These are phyloP conservation scores for Dinoponera quadriceps DNA, from an alignment of 1,140 invertebrate genomes.

Conservation along the genomic window DNA sequence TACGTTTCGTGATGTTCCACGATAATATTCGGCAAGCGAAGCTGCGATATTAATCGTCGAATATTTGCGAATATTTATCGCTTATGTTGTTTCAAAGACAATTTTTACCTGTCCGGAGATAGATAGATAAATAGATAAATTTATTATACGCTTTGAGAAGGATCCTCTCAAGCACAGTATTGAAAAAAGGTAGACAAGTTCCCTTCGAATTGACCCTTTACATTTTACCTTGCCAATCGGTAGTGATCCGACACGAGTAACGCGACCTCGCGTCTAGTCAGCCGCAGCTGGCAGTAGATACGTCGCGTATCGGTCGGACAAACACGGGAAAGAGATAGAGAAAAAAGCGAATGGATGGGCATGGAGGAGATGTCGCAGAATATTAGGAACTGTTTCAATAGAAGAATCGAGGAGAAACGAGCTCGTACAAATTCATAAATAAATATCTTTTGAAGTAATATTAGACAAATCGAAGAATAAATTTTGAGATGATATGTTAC, in stretches of 20 bases:
- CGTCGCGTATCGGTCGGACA: constrained; percentile 19
- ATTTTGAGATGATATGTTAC: too few species aligned
- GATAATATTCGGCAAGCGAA: too few species aligned
- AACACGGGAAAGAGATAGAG: constrained; percentile 22
- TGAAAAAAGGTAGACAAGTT: not conserved
- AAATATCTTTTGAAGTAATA: not conserved
- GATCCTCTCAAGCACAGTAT: not conserved
- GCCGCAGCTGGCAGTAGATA: constrained; percentile 29
- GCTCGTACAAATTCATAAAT: not conserved
- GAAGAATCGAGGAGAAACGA: not conserved
- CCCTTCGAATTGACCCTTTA: not conserved
- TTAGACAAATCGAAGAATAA: not conserved
- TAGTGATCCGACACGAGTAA: constrained; percentile 45
- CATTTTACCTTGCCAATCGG: constrained; percentile 11
- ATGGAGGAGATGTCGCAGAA: not conserved
- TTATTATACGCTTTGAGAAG: too few species aligned
- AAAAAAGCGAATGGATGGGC: constrained; percentile 12
- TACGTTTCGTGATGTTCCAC: not conserved
- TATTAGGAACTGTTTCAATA: not conserved
- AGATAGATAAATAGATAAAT: too few species aligned
- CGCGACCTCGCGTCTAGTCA: constrained; percentile 21
- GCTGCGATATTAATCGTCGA: too few species aligned
- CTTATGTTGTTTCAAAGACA: too few species aligned
- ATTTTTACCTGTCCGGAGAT: too few species aligned
- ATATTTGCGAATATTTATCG: too few species aligned